Evolutionary conservation across 2,888 invertebrate genomes (phyloP).

Genomic region (Melinopterus prodromus): DNA sequence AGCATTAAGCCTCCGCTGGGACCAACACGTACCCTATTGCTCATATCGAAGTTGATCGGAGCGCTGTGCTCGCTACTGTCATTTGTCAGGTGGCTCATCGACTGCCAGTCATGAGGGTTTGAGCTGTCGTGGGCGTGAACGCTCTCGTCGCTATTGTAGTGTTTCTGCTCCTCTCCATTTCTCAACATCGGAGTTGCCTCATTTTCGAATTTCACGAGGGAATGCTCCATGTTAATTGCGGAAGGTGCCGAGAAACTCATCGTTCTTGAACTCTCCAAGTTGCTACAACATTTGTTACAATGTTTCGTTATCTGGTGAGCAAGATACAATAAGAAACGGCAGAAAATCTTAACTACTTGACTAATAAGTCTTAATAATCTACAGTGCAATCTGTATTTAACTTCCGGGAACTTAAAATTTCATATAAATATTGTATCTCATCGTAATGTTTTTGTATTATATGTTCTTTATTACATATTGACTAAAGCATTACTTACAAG

Average conservation of each 20-base stretch:
- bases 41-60: slow-evolving; percentile 91
- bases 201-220: slow-evolving; percentile 74
- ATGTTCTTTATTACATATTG: too few species aligned
- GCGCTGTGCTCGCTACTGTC: slow-evolving; percentile 92
- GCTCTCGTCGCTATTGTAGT: slow-evolving; percentile 60
- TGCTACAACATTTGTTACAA: slow-evolving; percentile 57
- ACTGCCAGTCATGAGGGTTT: slow-evolving; percentile 78
- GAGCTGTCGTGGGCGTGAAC: slow-evolving; percentile 56
- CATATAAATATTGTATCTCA: too few species aligned
- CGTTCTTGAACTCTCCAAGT: slow-evolving; percentile 75
- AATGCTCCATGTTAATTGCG: slow-evolving; percentile 80
- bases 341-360: too few species aligned
- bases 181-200: slow-evolving; percentile 51
- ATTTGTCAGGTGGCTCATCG: slow-evolving; percentile 79
- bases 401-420: too few species aligned
- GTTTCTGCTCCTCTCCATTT: slow-evolving; percentile 45
- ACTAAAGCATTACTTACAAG: too few species aligned
- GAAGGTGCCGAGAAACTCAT: slow-evolving; percentile 88
- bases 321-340: too few species aligned
- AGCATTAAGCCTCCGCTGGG: neutral
- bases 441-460: too few species aligned
- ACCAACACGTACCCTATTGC: slow-evolving; percentile 75
- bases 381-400: too few species aligned
- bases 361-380: too few species aligned
- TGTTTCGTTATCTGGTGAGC: neutral